These are phyloP conservation scores for Sinonovacula constricta DNA, from an alignment of 1,140 invertebrate species.

Conservation along the genomic window DNA sequence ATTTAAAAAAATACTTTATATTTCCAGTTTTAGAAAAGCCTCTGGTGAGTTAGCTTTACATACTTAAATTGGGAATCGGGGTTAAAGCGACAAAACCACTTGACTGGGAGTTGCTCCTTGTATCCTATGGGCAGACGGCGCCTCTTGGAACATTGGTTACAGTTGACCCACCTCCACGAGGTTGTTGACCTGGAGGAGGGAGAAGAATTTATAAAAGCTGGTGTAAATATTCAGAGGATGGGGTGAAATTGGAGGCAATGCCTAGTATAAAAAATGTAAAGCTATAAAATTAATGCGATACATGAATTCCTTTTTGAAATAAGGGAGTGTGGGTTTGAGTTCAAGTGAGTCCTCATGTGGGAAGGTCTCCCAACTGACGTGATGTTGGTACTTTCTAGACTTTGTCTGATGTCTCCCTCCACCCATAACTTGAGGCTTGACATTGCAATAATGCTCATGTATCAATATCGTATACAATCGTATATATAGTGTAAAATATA, in stretches of 20 bases:
- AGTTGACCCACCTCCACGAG: slow-evolving; percentile 76
- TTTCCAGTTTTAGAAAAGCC: too few species aligned
- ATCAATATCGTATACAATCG: not conserved
- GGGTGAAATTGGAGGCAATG: slow-evolving; percentile 64
- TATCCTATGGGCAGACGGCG: slow-evolving; percentile 68
- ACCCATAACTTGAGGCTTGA: too few species aligned
- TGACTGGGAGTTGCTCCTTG: slow-evolving; percentile 69
- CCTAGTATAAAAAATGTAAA: not conserved
- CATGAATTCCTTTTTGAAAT: not conserved
- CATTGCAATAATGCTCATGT: not conserved
- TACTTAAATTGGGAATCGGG: slow-evolving; percentile 75
- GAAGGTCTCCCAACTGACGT: too few species aligned
- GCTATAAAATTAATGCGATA: not conserved
- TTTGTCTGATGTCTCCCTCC: too few species aligned
- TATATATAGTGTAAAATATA: not conserved
- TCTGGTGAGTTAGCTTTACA: slow-evolving; percentile 44
- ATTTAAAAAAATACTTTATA: too few species aligned
- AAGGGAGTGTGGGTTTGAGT: not conserved
- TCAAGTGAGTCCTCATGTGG: not conserved
- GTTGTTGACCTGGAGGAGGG: slow-evolving; percentile 9
- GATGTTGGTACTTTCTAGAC: too few species aligned
- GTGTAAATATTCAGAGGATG: too few species aligned
- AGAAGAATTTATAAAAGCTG: too few species aligned
- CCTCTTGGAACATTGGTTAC: slow-evolving; percentile 76
- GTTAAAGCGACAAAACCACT: slow-evolving; percentile 76